Percentiles rank a stretch among this genome's conserved stretches.
These are phyloP conservation scores for Epizoanthus fatuus DNA, from an alignment of 92 coral and sea anemone species.

Conservation along the genomic window DNA sequence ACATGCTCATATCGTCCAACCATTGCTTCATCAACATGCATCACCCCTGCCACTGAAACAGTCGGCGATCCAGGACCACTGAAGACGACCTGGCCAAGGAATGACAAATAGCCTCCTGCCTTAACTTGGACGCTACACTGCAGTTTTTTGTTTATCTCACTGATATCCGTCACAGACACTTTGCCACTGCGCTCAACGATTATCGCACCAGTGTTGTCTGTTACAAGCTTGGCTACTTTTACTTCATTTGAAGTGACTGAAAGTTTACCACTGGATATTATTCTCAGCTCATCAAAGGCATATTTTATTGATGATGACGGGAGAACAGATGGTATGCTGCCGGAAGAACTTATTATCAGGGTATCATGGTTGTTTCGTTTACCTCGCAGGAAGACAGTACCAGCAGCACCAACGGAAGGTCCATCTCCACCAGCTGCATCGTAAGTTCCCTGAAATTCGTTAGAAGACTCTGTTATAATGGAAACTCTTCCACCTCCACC, in stretches of 20 bases:
- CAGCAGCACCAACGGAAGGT: slow-evolving; percentile 54
- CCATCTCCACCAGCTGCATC: slow-evolving; percentile 72
- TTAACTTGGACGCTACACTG: slow-evolving; percentile 66
- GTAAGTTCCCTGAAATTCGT: slow-evolving; percentile 59
- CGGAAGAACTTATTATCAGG: slow-evolving; percentile 51
- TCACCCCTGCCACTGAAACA: slow-evolving; percentile 51
- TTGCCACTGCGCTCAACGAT: slow-evolving; percentile 35
- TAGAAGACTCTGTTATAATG: slow-evolving; percentile 28
- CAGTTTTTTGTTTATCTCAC: slow-evolving; percentile 32
- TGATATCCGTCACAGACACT: slow-evolving; percentile 34
- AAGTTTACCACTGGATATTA: slow-evolving; percentile 48
- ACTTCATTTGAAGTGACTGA: slow-evolving; percentile 46
- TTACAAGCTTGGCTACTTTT: slow-evolving; percentile 40
- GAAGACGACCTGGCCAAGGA: slow-evolving; percentile 44
- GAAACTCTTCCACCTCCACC: slow-evolving; percentile 74
- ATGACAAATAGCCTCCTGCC: slow-evolving; percentile 43
- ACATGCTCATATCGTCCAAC: slow-evolving; percentile 39
- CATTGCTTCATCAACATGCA: slow-evolving; percentile 39
- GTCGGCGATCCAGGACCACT: slow-evolving; percentile 63
- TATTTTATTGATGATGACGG: slow-evolving; percentile 31
- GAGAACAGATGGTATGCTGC: slow-evolving; percentile 44
- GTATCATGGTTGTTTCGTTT: slow-evolving; percentile 45
- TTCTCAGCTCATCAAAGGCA: slow-evolving; percentile 50
- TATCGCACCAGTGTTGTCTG: slow-evolving; percentile 69
- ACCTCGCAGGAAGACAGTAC: slow-evolving; percentile 60